Percentiles rank a stretch among this genome's conserved stretches.
phyloP scores from a whole-genome alignment of 2,888 invertebrate genomes.

The Seira ritae region DNA sequence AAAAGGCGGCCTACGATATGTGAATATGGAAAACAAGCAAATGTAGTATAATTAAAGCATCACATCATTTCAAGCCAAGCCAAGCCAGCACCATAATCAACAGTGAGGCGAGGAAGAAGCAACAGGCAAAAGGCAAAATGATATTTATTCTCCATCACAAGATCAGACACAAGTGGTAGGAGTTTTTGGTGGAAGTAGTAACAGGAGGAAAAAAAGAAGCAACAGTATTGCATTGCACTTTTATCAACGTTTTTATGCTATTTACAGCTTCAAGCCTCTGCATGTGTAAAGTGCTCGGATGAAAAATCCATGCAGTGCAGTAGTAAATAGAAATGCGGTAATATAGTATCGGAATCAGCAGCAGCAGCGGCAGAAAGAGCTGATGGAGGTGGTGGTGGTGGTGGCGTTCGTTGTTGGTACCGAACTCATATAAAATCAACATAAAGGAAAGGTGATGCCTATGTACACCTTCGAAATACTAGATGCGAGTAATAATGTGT shows the following conservation, averaged over 20 bases:
- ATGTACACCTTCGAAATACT: not conserved
- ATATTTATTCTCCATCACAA: conserved; percentile 53
- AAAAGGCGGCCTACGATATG: too few relatives aligned
- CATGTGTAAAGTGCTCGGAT: not conserved
- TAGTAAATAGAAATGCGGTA: not conserved
- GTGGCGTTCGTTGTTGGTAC: not conserved
- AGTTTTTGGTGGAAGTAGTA: not conserved
- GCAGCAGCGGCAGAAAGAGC: not conserved
- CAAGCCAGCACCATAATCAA: too few relatives aligned
- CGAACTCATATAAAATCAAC: not conserved
- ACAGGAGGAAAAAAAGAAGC: conserved; percentile 25
- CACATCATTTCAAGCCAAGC: too few relatives aligned
- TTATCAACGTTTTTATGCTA: conserved; percentile 17
- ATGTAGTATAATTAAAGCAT: too few relatives aligned
- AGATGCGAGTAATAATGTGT: too few relatives aligned
- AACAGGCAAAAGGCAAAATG: conserved; percentile 54
- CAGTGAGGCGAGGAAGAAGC: conserved; percentile 38
- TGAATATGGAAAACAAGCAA: too few relatives aligned
- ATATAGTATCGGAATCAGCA: conserved; percentile 26
- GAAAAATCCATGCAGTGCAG: conserved; percentile 38
- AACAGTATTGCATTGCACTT: conserved; percentile 57
- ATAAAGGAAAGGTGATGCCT: not conserved
- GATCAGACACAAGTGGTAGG: conserved; percentile 28
- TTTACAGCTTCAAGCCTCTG: not conserved
- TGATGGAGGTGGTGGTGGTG: not conserved